These are phyloP conservation scores for Mionectes olivaceus DNA, from an alignment of 2,797 vertebrate genomes.

Conservation along the genomic window DNA sequence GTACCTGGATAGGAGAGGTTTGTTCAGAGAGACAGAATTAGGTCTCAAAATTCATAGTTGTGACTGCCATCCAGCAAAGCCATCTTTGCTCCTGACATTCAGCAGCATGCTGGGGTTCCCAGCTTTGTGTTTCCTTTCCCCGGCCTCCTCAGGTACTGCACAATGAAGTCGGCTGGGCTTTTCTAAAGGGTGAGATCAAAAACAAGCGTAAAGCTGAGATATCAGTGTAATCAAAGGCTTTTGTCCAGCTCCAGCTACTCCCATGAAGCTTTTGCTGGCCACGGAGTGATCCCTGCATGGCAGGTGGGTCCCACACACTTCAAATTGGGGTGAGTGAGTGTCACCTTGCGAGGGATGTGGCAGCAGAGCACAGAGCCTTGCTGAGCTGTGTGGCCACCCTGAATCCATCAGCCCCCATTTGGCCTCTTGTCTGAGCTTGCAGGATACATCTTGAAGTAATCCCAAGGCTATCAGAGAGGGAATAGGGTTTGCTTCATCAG, in stretches of 20 bases:
- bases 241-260: not conserved
- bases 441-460: conserved; percentile 34
- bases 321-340: not conserved
- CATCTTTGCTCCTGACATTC: not conserved
- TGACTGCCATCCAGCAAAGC: not conserved
- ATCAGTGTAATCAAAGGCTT: not conserved
- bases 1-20: not conserved
- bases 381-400: not conserved
- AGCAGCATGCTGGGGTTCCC: not conserved
- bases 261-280: not conserved
- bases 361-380: not conserved
- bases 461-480: not conserved
- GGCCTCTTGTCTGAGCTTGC: not conserved
- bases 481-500: not conserved
- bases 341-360: not conserved
- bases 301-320: not conserved
- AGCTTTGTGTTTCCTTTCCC: not conserved
- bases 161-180: not conserved
- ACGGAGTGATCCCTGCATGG: not conserved
- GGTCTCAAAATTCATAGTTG: not conserved
- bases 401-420: not conserved
- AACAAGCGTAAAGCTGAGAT: not conserved
- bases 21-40: not conserved
- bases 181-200: not conserved
- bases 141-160: not conserved